A percentile compares a stretch with the other conserved stretches of the same genome.
phyloP scores from a whole-genome alignment of 2,888 invertebrate genomes.

The Pollenia amentaria region DNA sequence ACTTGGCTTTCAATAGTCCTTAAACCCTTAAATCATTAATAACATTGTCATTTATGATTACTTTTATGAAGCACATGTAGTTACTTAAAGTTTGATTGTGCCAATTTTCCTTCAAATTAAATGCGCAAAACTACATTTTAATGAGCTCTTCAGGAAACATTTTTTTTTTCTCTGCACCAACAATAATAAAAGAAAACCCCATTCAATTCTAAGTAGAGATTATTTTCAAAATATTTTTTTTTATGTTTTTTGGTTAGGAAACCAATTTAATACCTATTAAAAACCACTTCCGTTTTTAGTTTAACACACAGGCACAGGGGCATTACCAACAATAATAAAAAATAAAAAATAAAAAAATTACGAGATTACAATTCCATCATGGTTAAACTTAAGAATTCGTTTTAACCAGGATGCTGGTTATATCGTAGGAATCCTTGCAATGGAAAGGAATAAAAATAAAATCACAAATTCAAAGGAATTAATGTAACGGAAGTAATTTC shows the following conservation, averaged over 20 bases:
- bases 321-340: conserved; percentile 39
- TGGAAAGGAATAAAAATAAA: conserved; percentile 37
- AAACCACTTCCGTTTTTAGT: conserved; percentile 67
- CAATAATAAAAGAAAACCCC: neutral
- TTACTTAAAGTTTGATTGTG: conserved; percentile 26
- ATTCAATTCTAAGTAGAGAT: conserved; percentile 25
- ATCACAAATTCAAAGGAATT: conserved; percentile 67
- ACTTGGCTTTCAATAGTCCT: conserved; percentile 1
- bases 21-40: neutral
- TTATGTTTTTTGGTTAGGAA: conserved; percentile 51
- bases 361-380: conserved; percentile 52
- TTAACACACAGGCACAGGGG: conserved; percentile 49
- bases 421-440: conserved; percentile 18
- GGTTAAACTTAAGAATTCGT: conserved; percentile 40
- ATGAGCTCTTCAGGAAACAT: conserved; percentile 22
- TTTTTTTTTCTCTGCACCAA: conserved; percentile 3
- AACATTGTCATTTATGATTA: no score
- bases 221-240: conserved; percentile 53
- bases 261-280: conserved; percentile 72
- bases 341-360: conserved; percentile 36
- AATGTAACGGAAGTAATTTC: conserved; percentile 74
- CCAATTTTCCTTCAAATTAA: conserved; percentile 36
- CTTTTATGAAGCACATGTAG: no score
- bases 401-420: conserved; percentile 38
- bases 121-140: conserved; percentile 47